These are phyloP conservation scores for Tachycineta bicolor DNA, from an alignment of 2,113 vertebrate species.

Conservation along the genomic window DNA sequence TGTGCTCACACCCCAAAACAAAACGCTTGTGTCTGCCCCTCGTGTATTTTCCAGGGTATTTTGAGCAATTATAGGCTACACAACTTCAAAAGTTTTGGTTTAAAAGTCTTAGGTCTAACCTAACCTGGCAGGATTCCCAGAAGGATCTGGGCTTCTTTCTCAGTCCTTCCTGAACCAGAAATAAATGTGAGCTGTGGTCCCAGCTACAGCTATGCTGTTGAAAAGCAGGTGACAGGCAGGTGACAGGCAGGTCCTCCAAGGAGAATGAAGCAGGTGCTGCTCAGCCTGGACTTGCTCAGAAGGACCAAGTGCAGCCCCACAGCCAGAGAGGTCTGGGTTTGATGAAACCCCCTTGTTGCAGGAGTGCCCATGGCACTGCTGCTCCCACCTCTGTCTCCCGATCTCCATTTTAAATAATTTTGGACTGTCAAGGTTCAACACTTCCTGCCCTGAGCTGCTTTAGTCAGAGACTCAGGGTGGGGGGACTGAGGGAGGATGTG, in stretches of 20 bases:
- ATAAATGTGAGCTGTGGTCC: background rate
- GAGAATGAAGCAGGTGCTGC: accelerated
- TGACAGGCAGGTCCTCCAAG: background rate
- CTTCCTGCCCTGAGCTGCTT: background rate
- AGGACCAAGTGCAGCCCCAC: background rate
- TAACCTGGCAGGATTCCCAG: background rate
- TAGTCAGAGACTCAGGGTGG: background rate
- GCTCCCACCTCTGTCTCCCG: background rate
- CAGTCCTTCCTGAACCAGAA: background rate
- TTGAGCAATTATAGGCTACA: background rate
- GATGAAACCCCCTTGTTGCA: background rate
- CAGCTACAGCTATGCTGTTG: background rate
- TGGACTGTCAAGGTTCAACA: background rate
- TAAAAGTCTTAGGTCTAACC: background rate
- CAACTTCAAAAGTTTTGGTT: background rate
- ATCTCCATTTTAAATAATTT: background rate
- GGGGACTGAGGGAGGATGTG: background rate
- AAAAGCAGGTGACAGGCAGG: background rate
- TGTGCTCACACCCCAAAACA: background rate
- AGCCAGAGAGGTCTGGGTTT: background rate
- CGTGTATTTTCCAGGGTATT: background rate
- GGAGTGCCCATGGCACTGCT: background rate
- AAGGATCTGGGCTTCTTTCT: background rate
- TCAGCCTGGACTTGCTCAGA: background rate
- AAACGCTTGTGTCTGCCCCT: background rate